Evolutionary conservation across 2,888 invertebrate genomes (phyloP), one percentile per base, ranked within the genome.

Genomic region (Cecidostiba fungosa): DNA sequence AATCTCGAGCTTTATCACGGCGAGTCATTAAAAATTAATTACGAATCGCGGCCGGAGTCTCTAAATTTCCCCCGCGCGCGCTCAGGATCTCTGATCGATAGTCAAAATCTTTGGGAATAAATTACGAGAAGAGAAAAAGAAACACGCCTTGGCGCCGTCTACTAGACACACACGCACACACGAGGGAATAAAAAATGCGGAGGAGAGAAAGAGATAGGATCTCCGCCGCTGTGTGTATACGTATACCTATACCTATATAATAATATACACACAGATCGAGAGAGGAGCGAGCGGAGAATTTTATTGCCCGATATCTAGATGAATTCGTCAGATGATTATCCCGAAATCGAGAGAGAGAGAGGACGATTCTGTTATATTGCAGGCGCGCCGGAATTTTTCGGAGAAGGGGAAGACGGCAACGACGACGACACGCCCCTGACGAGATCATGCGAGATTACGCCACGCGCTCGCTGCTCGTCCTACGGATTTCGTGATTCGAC

Each of bases 231-330:
- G 50, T 50, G 50, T 69, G 29, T 19, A 36, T 59, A 54, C 43
- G 59, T 50, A 50, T 82, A 39, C 32, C 29, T 54, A 89, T 88
- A 88, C 88, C n/a, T n/a, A 85, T 88, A 88, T 73, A 26, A 29
- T 26, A 43, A 54, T 36, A 79, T 47, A 87, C 50, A 50, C 16
- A 50, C 1, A 43, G 8, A 6, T 1, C 8, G 43, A n/a, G 12
- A 12, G 12, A 12, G 12, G 50, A 16, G 19, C 89, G 88, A 19
- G 36, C n/a, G 89, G 88, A 89, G 90, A 88, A 90, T 90, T 91
- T 93, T 93, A 93, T 93, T 92, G 91, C 92, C 90, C 91, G 92
- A 92, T 92, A 92, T 92, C 90, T 91, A 91, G 92, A 91, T 92
- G 91, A 90, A 92, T 92, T 92, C 92, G 92, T 93, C 91, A 92